phyloP scores from a whole-genome alignment of 2,113 vertebrate genomes.

The Pica pica region DNA sequence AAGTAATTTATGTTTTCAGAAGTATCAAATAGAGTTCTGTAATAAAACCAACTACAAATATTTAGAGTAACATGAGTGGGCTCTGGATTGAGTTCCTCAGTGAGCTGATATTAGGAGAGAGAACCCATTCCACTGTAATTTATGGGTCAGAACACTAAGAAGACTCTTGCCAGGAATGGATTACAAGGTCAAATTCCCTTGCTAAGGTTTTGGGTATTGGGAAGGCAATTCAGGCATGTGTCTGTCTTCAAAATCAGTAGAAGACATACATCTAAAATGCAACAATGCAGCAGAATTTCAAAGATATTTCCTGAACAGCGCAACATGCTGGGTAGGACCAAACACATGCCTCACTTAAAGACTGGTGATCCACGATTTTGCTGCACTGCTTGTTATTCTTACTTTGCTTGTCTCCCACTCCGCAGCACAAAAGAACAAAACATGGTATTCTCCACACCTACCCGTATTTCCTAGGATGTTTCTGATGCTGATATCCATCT shows the following conservation, averaged over 20 bases:
- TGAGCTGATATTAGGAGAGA: neutral
- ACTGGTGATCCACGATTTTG: neutral
- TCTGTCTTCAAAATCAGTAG: neutral
- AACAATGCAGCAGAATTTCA: neutral
- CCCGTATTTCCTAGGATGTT: neutral
- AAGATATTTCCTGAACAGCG: neutral
- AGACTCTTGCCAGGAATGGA: neutral
- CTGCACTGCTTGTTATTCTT: neutral
- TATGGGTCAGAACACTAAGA: neutral
- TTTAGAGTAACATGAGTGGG: neutral
- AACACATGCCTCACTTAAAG: rapidly evolving
- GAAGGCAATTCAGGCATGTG: neutral
- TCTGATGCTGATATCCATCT: neutral
- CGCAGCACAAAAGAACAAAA: neutral
- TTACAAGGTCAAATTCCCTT: neutral
- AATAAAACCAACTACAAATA: neutral
- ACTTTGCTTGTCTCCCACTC: neutral
- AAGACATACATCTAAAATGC: neutral
- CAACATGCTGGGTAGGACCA: neutral
- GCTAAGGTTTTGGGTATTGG: neutral
- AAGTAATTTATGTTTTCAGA: neutral
- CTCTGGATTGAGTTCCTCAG: neutral
- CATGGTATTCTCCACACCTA: neutral
- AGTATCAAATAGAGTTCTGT: neutral
- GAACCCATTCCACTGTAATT: neutral